Conservation (phyloP, 2,113 vertebrate genomes). For the Leucosticte australis region DNA sequence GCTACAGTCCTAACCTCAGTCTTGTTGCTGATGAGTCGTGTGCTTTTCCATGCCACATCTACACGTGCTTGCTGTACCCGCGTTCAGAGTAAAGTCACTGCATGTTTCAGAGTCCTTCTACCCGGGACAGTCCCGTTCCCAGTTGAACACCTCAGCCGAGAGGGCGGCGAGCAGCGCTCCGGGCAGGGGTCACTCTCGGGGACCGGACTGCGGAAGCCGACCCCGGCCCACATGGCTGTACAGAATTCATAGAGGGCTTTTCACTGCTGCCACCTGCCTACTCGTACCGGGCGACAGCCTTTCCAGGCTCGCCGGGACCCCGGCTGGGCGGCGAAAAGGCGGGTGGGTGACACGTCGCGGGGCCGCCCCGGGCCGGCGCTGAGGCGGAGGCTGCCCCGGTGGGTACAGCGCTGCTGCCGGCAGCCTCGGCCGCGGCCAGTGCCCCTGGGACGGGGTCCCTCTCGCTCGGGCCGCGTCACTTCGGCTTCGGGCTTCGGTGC, state of each 20-base stretch:
- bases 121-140: background rate
- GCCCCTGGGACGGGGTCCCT: background rate
- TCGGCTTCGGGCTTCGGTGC: background rate
- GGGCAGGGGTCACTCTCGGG: no score
- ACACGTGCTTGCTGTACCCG: no score
- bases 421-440: background rate
- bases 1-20: background rate
- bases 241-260: background rate
- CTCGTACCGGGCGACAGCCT: background rate
- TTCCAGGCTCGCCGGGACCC: background rate
- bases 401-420: background rate
- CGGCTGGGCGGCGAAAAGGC: background rate
- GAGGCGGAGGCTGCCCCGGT: background rate
- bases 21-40: background rate
- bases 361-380: background rate
- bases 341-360: background rate
- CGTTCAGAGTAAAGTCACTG: accelerated
- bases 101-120: background rate
- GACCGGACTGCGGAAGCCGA: accelerated
- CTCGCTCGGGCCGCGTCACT: background rate
- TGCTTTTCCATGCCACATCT: background rate
- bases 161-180: background rate
- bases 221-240: accelerated
- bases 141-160: background rate
- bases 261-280: background rate